A percentile compares a stretch with the other conserved stretches of the same genome.
Conservation (phyloP, 2,888 invertebrate genomes). For the Mamestra brassicae region DNA sequence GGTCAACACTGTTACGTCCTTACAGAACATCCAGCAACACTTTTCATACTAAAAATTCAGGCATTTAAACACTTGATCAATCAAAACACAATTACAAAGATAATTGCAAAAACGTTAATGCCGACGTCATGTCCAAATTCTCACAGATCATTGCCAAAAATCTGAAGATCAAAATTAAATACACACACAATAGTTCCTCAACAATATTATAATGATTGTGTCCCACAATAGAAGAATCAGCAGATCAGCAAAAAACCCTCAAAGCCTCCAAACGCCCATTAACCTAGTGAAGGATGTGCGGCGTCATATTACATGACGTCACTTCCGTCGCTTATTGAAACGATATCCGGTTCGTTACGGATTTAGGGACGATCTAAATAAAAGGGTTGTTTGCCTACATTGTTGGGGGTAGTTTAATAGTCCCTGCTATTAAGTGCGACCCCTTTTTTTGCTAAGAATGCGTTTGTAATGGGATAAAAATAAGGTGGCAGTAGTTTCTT, state of each 20-base stretch:
- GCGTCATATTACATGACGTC: constrained; percentile 72
- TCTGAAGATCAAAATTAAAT: background rate
- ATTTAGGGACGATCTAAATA: constrained; percentile 70
- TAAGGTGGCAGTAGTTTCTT: constrained; percentile 29
- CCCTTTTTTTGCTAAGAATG: constrained; percentile 49
- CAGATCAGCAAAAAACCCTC: constrained; percentile 46
- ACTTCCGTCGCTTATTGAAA: constrained; percentile 72
- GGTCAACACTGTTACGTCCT: background rate
- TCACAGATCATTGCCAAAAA: constrained; percentile 12
- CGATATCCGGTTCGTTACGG: constrained; percentile 76
- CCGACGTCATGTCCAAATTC: background rate
- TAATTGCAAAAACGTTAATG: background rate
- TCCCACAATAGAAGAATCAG: constrained; percentile 22
- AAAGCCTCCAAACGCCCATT: constrained; percentile 60
- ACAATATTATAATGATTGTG: constrained; percentile 36
- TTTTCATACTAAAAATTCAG: background rate
- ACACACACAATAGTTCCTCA: constrained; percentile 14
- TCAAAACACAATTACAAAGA: background rate
- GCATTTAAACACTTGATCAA: too few relatives aligned
- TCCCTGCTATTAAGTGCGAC: constrained; percentile 31
- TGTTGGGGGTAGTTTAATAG: constrained; percentile 63
- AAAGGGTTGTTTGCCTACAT: constrained; percentile 72
- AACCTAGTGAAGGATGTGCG: constrained; percentile 73
- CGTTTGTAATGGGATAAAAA: constrained; percentile 53
- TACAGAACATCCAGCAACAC: background rate